phyloP scores from a whole-genome alignment of 1,140 invertebrate species.

The Halyomorpha halys region DNA sequence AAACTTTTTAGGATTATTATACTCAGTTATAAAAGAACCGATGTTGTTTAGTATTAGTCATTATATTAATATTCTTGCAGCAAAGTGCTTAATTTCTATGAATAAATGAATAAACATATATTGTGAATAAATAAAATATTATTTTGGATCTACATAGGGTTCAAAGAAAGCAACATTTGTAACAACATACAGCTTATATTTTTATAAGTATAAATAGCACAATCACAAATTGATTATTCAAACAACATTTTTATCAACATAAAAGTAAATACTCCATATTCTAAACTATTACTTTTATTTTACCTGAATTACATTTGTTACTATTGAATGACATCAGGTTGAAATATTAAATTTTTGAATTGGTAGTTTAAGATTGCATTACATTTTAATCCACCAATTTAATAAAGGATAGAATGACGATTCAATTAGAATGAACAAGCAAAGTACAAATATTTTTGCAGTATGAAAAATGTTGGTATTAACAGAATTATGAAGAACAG shows the following conservation, averaged over 20 bases:
- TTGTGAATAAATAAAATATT: too few relatives aligned
- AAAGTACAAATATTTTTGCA: too few relatives aligned
- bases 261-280: background rate
- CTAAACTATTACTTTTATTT: background rate
- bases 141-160: too few relatives aligned
- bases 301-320: background rate
- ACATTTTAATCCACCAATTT: background rate
- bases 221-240: conserved; percentile 16
- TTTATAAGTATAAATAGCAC: conserved; percentile 19
- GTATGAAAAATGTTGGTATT: too few relatives aligned
- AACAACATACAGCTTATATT: conserved; percentile 19
- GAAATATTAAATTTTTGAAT: background rate
- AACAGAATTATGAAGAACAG: too few relatives aligned
- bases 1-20: too few relatives aligned
- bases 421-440: too few relatives aligned
- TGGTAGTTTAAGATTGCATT: background rate
- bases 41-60: too few relatives aligned
- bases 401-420: background rate
- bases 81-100: too few relatives aligned
- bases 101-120: too few relatives aligned
- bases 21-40: too few relatives aligned
- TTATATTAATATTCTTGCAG: too few relatives aligned
- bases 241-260: background rate
- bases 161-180: background rate
- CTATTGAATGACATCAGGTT: background rate